Conservation (phyloP, 2,888 invertebrate species). For the Euclidia mi region DNA sequence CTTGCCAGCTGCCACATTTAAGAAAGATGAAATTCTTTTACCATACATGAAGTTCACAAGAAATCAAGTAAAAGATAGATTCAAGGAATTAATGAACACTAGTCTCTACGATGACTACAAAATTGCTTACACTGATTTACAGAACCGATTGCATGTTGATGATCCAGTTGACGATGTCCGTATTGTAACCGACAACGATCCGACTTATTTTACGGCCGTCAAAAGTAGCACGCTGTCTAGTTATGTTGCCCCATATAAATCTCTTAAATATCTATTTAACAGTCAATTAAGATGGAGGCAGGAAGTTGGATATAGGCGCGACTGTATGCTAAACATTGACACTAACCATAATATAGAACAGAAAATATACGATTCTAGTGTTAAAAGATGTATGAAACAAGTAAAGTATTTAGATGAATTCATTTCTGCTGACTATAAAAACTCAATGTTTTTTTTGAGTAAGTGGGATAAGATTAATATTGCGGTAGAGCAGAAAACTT, state of each 20-base stretch:
- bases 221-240: conserved; percentile 59
- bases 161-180: conserved; percentile 61
- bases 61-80: conserved; percentile 60
- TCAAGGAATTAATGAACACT: conserved; percentile 60
- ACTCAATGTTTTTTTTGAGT: conserved; percentile 89
- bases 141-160: conserved; percentile 62
- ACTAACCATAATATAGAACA: conserved; percentile 88
- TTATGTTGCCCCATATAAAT: conserved; percentile 68
- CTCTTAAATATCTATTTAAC: conserved; percentile 64
- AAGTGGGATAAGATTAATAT: conserved; percentile 84
- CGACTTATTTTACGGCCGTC: conserved; percentile 67
- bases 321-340: conserved; percentile 88
- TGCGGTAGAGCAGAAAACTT: conserved; percentile 78
- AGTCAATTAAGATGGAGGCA: conserved; percentile 64
- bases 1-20: conserved; percentile 56
- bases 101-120: conserved; percentile 70
- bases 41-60: conserved; percentile 70
- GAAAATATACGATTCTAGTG: conserved; percentile 80
- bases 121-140: conserved; percentile 64
- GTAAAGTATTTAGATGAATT: conserved; percentile 90
- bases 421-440: conserved; percentile 90
- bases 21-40: conserved; percentile 66
- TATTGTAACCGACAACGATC: conserved; percentile 69
- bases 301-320: conserved; percentile 80
- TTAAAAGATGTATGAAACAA: conserved; percentile 85